Percentiles rank a stretch among this genome's conserved stretches.
Conservation (phyloP, 1,140 invertebrate genomes). For the Tetragonula clypearis region DNA sequence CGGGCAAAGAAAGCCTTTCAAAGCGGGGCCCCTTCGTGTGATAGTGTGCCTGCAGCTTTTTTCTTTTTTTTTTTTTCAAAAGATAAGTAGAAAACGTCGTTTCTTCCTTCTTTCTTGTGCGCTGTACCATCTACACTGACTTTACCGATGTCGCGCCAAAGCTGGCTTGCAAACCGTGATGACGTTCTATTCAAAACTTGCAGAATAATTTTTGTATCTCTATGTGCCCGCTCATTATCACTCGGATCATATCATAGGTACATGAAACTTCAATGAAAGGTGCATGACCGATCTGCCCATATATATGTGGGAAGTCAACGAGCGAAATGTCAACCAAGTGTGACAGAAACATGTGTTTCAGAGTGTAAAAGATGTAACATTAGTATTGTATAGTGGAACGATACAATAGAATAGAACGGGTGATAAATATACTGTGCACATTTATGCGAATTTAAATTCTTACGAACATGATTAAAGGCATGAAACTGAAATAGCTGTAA, state of each 20-base stretch:
- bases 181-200: conserved; percentile 9
- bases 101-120: conserved; percentile 33
- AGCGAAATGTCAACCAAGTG: not conserved
- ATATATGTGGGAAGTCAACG: not conserved
- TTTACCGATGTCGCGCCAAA: conserved; percentile 1
- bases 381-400: not conserved
- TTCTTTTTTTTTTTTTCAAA: conserved; percentile 52
- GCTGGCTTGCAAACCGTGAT: not conserved
- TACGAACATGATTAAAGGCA: no score
- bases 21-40: conserved; percentile 54
- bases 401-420: no score
- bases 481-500: no score
- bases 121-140: not conserved
- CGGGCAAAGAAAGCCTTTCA: conserved; percentile 69
- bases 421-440: not conserved
- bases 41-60: conserved; percentile 60
- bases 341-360: not conserved
- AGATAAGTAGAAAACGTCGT: conserved; percentile 35
- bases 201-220: conserved; percentile 24
- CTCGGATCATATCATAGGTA: not conserved
- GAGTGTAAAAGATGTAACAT: not conserved
- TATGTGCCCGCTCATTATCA: conserved; percentile 28
- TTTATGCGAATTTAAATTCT: no score
- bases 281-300: no score
- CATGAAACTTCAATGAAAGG: not conserved